phyloP scores from a whole-genome alignment of 2,797 vertebrate species.

The Eulemur albifrons region DNA sequence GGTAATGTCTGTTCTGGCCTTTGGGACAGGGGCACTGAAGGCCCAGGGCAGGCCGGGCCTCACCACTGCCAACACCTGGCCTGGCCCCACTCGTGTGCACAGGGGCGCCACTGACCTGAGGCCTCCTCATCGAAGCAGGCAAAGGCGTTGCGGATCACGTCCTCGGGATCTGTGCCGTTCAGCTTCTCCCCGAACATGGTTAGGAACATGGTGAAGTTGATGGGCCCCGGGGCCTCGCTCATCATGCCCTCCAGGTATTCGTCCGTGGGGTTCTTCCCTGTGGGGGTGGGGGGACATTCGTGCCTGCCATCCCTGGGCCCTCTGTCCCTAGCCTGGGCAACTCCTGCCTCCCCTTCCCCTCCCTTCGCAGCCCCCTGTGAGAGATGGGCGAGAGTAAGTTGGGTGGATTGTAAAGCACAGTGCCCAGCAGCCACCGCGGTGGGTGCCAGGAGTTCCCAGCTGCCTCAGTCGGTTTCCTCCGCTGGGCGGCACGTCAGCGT shows the following conservation, averaged over 20 bases:
- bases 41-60: accelerated
- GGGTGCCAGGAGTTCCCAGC: neutral
- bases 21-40: no score
- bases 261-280: slow-evolving; percentile 98
- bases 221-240: slow-evolving; percentile 97
- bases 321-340: neutral
- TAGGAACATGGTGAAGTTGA: slow-evolving; percentile 99
- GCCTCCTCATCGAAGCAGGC: slow-evolving; percentile 99
- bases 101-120: slow-evolving; percentile 85
- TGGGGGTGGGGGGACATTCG: neutral
- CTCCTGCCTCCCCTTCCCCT: neutral
- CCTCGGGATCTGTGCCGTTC: slow-evolving; percentile 97
- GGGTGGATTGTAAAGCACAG: no score
- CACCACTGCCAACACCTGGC: neutral
- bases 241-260: slow-evolving; percentile 99
- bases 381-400: neutral
- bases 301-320: neutral
- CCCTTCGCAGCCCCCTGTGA: neutral
- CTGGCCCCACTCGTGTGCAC: no score
- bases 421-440: no score
- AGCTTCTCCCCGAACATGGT: slow-evolving; percentile 99
- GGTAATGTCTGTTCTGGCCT: neutral
- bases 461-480: neutral
- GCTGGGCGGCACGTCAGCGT: accelerated
- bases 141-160: slow-evolving; percentile 98